Base-by-base conservation (phyloP, 1,140 invertebrate genomes). In the Parapsyche elsis region DNA sequence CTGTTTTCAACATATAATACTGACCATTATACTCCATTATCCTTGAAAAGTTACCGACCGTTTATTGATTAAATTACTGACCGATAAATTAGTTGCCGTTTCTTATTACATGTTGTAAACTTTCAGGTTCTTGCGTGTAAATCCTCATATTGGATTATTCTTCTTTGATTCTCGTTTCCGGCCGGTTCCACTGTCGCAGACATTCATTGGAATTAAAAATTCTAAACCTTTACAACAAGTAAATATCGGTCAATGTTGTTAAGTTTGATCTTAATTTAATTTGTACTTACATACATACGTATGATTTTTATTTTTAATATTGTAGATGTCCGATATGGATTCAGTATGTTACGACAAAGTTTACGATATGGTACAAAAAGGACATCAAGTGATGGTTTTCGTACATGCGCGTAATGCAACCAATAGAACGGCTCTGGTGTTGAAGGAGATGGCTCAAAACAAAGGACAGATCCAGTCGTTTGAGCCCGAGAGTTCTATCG, bases 361-460 rank as follows among this genome's bases (percentile, higher is more conserved):
- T 5, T 83, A 94, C 0, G 92, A 96, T 12, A 95, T 97, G 91
- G 93, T 99, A 0, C 91, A 92, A 83, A 92, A 95, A 84, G 97
- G 96, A 0, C 94, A 99, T 87, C 98, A 99, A 90, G 97, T 99
- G 0, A 99, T 99, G 96, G 96, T 99, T 0, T 99, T 99, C 89
- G 99, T 99, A 0, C 98, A 99, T 88, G 96, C 98, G 0, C 90
- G 99, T 53, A 99, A 99, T 90, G 96, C 97, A 7, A 99, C 98
- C 0, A 92, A 95, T 16, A 91, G 94, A 81, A 97, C 96, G 0
- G 98, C 97, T 0, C 93, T 93, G 81, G 90, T 92, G 21, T 84
- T 98, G 0, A 92, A 92, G 78, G 95, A 97, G 84, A 86, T 94
- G 45, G 95, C 96, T 0, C 89, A 92, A 79, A 91, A 94, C 84